phyloP scores from a whole-genome alignment of 2,888 invertebrate genomes.

The Melanostoma scalare region DNA sequence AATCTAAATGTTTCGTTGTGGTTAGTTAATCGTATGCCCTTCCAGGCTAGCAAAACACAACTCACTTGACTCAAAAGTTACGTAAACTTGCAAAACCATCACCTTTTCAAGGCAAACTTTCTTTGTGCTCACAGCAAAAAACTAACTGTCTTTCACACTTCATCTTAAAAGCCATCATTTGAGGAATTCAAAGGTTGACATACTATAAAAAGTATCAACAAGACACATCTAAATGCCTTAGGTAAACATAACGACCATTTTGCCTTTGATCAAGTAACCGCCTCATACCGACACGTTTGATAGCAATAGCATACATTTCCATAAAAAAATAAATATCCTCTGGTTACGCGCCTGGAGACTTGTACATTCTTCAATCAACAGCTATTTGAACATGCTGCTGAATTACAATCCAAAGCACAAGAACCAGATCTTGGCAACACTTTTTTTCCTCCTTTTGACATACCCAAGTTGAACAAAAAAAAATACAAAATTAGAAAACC shows the following conservation, averaged over 20 bases:
- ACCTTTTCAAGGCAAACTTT: too few relatives aligned
- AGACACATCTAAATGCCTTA: constrained; percentile 19
- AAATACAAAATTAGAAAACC: neutral
- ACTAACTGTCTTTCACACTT: neutral
- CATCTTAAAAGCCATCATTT: neutral
- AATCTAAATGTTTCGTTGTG: too few relatives aligned
- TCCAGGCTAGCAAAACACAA: too few relatives aligned
- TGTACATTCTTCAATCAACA: constrained; percentile 42
- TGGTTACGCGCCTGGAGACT: constrained; percentile 33
- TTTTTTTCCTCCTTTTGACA: constrained; percentile 8
- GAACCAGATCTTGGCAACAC: constrained; percentile 32
- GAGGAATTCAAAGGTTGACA: neutral
- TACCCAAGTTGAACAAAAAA: constrained; percentile 1
- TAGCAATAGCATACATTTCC: neutral
- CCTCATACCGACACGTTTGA: constrained; percentile 14
- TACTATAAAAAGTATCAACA: constrained; percentile 24
- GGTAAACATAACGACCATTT: constrained; percentile 10
- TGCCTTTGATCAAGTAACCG: constrained; percentile 15
- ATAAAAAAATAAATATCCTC: constrained; percentile 16
- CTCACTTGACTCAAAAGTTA: too few relatives aligned
- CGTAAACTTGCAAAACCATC: too few relatives aligned
- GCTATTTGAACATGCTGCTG: constrained; percentile 26
- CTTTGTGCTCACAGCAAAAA: neutral
- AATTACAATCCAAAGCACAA: constrained; percentile 5
- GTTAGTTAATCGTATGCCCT: too few relatives aligned